These are phyloP conservation scores for Alviniconcha strummeri DNA, from an alignment of 2,888 invertebrate species.

Conservation along the genomic window DNA sequence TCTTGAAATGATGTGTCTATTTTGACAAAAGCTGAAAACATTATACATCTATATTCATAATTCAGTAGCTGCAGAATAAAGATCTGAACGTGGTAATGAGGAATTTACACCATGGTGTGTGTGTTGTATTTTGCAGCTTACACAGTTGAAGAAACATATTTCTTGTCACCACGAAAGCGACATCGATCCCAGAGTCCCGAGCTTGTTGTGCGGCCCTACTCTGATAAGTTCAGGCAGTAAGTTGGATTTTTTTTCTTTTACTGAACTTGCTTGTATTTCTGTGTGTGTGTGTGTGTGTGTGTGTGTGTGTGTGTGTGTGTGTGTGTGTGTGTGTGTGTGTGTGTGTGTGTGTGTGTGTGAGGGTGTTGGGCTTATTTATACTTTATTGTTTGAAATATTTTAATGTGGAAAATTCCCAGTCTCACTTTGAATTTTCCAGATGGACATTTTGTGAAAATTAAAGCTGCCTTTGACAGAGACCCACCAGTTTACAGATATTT, in stretches of 20 bases:
- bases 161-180: conserved; percentile 51
- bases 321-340: neutral
- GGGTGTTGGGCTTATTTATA: too few relatives aligned
- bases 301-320: neutral
- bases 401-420: too few relatives aligned
- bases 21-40: too few relatives aligned
- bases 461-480: too few relatives aligned
- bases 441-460: too few relatives aligned
- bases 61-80: too few relatives aligned
- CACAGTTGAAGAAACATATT: conserved; percentile 61
- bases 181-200: conserved; percentile 37
- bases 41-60: too few relatives aligned
- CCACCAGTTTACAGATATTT: too few relatives aligned
- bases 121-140: conserved; percentile 50
- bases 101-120: neutral
- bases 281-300: neutral
- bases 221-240: conserved; percentile 35
- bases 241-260: conserved; percentile 8
- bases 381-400: too few relatives aligned
- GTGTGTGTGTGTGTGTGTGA: neutral
- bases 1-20: too few relatives aligned
- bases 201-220: conserved; percentile 4
- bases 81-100: too few relatives aligned
- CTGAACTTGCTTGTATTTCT: neutral
- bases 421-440: too few relatives aligned